These are phyloP conservation scores for Pachypeltis micranthus DNA, from an alignment of 1,140 invertebrate genomes.

Conservation along the genomic window DNA sequence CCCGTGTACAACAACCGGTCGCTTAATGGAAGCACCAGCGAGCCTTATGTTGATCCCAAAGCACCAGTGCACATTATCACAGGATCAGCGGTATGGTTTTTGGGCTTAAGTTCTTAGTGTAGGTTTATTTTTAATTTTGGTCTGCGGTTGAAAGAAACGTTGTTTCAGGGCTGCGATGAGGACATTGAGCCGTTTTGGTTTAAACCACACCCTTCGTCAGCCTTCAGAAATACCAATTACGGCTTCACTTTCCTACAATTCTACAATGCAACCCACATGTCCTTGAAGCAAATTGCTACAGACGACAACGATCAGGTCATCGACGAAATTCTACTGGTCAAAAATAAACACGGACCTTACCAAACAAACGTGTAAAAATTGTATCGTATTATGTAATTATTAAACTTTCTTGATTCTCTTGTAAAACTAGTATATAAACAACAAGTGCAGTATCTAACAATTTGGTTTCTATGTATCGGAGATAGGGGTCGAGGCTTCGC, in stretches of 20 bases:
- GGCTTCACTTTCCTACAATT: conserved; percentile 78
- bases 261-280: conserved; percentile 71
- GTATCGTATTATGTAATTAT: too few relatives aligned
- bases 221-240: conserved; percentile 76
- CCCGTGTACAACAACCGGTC: conserved; percentile 77
- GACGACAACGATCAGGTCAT: conserved; percentile 57
- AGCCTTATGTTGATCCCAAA: conserved; percentile 72
- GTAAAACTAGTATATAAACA: too few relatives aligned
- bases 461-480: too few relatives aligned
- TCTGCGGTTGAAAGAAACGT: background rate
- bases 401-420: too few relatives aligned
- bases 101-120: too few relatives aligned
- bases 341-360: conserved; percentile 42
- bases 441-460: too few relatives aligned
- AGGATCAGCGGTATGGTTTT: conserved; percentile 76
- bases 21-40: conserved; percentile 60
- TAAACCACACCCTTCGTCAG: conserved; percentile 55
- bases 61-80: conserved; percentile 88
- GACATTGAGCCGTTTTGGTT: conserved; percentile 39
- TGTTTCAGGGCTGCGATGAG: conserved; percentile 44
- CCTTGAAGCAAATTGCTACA: conserved; percentile 87
- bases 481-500: too few relatives aligned
- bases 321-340: conserved; percentile 64
- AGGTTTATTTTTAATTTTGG: background rate
- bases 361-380: background rate